Base-by-base conservation (phyloP, 2,113 vertebrate genomes). In the Vombatus ursinus region DNA sequence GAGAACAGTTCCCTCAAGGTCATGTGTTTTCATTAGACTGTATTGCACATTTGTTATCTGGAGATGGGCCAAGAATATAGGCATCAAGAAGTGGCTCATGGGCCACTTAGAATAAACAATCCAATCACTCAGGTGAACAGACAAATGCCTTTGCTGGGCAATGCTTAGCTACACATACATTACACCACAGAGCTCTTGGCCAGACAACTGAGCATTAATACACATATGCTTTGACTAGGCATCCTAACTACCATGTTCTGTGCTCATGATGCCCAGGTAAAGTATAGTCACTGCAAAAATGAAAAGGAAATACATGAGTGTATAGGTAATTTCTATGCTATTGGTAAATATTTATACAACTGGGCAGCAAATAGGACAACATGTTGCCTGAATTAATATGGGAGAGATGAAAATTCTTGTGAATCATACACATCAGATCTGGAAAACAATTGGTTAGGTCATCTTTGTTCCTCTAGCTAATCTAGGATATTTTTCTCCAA, bases 51-150 rank as follows among this genome's bases (percentile, higher is more conserved):
- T 84, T 12, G 47, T 31, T 9, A 89, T 2, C 28, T 57, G 84
- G 5, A 1, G 4, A 44, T 84, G n/a, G 44, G 50, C 2, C 49
- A 50, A 61, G 89, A 19, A 50, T 50, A 94, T 77, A 57, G 9
- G 91, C 3, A 3, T 52, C 93, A 92, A 96, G 92, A 94, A 96
- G 94, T 68, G 68, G 68, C 97, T 95, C 37, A 57, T 3, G 91
- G 89, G 37, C 89, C 97, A 95, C 97, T 97, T 95, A 94, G 52
- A 94, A 77, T 68, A 93, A 93, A 97, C 94, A 92, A 95, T 53
- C 89, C 96, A 28, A 5, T 91, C 95, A 96, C 19, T 95, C 92
- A 95, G 37, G 68, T 92, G 97, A 95, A 96, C 91, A 23, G 92
- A 93, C 90, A 50, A 95, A 92, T 93, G 97, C 89, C 48, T 92